Evolutionary conservation across 1,140 invertebrate genomes (phyloP).

Genomic region (Neelides sp.): DNA sequence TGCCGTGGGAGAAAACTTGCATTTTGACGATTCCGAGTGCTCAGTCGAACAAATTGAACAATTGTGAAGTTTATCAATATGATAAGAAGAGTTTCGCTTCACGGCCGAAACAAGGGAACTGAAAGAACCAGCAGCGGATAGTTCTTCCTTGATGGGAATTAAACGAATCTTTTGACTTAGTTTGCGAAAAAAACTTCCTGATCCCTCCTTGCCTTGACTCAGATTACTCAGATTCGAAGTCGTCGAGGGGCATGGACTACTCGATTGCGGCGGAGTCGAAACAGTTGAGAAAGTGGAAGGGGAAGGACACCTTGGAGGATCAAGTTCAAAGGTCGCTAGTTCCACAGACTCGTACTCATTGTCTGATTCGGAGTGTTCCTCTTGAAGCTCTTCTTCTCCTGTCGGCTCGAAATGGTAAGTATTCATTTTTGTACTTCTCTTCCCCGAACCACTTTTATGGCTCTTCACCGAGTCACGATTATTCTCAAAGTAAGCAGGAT

Average conservation of each 20-base stretch:
- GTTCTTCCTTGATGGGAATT: constrained; percentile 21
- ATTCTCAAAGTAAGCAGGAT: too few species aligned
- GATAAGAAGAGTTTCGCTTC: too few species aligned
- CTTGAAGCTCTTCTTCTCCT: too few species aligned
- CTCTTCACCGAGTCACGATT: too few species aligned
- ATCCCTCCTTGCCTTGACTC: too few species aligned
- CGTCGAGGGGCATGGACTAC: not conserved
- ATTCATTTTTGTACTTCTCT: too few species aligned
- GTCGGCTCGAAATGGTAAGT: too few species aligned
- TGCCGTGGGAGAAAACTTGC: constrained; percentile 19
- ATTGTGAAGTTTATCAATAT: too few species aligned
- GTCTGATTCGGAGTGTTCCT: too few species aligned
- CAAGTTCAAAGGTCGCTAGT: not conserved
- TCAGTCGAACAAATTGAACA: constrained; percentile 16
- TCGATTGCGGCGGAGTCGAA: not conserved
- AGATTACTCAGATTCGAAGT: too few species aligned
- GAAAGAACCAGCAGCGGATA: not conserved
- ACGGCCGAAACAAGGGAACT: too few species aligned
- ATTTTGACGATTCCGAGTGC: constrained; percentile 20
- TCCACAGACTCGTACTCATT: not conserved
- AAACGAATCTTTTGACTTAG: constrained; percentile 22
- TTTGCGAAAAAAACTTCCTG: constrained; percentile 17
- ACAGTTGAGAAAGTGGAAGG: not conserved
- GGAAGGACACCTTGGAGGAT: not conserved
- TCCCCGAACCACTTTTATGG: too few species aligned